These are phyloP conservation scores for Standfussiana lucernea DNA, from an alignment of 2,888 invertebrate species.

Conservation along the genomic window DNA sequence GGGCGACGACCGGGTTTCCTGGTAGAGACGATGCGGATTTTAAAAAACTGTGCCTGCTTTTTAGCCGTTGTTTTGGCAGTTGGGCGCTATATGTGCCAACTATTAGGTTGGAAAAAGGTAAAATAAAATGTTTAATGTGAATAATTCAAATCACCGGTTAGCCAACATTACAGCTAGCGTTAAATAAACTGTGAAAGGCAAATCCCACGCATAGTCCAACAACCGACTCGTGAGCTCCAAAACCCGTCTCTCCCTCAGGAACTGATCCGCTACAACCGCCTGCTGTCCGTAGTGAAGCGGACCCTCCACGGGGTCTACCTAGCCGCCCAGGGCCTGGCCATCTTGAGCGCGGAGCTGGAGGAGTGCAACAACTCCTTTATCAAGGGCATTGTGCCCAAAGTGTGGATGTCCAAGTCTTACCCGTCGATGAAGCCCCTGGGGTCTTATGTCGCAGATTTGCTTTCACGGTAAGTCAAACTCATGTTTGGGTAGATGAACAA, in stretches of 20 bases:
- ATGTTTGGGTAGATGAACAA: no score
- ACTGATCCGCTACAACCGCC: constrained; percentile 92
- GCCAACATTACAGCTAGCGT: neutral
- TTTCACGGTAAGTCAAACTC: constrained; percentile 92
- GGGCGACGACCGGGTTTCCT: no score
- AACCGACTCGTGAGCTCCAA: neutral
- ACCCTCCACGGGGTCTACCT: constrained; percentile 94
- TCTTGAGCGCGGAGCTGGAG: constrained; percentile 96
- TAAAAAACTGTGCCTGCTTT: neutral
- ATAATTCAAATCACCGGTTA: neutral
- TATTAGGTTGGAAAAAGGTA: no score
- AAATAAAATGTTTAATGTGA: neutral
- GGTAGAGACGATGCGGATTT: no score
- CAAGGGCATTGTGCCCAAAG: constrained; percentile 94
- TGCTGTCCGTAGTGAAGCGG: constrained; percentile 92
- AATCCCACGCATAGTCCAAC: neutral
- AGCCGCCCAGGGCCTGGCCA: constrained; percentile 96
- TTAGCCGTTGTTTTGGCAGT: neutral
- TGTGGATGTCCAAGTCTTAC: constrained; percentile 95
- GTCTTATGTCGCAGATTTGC: constrained; percentile 94
- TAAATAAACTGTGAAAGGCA: neutral
- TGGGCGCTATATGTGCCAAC: no score
- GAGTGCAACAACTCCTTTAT: constrained; percentile 94
- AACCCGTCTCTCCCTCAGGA: constrained; percentile 77
- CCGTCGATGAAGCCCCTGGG: constrained; percentile 97